A percentile compares a stretch with the other conserved stretches of the same genome.
Evolutionary conservation across 2,888 invertebrate genomes (phyloP).

Genomic region (Apodemia hepburni): DNA sequence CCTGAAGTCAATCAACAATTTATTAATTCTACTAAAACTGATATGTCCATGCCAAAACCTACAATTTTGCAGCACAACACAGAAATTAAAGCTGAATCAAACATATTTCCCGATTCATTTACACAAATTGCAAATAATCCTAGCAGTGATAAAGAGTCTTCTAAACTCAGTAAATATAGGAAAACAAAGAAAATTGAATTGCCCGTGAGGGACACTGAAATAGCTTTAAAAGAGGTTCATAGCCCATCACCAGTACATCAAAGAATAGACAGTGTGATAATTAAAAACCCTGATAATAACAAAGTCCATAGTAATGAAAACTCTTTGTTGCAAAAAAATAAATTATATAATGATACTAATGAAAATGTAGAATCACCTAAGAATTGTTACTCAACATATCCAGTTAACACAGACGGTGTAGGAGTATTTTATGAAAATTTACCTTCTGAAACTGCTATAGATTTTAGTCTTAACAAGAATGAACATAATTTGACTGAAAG

Average conservation of each 20-base stretch:
- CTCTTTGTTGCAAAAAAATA: conserved; percentile 18
- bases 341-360: not conserved
- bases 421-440: conserved; percentile 17
- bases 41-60: not conserved
- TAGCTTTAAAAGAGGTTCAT: not conserved
- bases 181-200: conserved; percentile 45
- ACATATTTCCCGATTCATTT: conserved; percentile 24
- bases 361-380: conserved; percentile 7
- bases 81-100: conserved; percentile 29
- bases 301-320: conserved; percentile 39
- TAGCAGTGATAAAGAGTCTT: conserved; percentile 48
- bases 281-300: conserved; percentile 67
- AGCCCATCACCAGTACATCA: conserved; percentile 16
- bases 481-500: conserved; percentile 22
- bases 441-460: conserved; percentile 46
- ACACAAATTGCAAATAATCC: conserved; percentile 29
- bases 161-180: conserved; percentile 65
- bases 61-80: conserved; percentile 32
- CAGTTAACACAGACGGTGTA: conserved; percentile 2
- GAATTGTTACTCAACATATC: not conserved
- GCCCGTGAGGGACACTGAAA: conserved; percentile 29
- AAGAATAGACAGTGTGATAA: conserved; percentile 70
- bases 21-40: conserved; percentile 35
- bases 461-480: conserved; percentile 55
- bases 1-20: conserved; percentile 76